Base-by-base conservation (phyloP, 2,888 invertebrate genomes). In the Pristionchus exspectatus region DNA sequence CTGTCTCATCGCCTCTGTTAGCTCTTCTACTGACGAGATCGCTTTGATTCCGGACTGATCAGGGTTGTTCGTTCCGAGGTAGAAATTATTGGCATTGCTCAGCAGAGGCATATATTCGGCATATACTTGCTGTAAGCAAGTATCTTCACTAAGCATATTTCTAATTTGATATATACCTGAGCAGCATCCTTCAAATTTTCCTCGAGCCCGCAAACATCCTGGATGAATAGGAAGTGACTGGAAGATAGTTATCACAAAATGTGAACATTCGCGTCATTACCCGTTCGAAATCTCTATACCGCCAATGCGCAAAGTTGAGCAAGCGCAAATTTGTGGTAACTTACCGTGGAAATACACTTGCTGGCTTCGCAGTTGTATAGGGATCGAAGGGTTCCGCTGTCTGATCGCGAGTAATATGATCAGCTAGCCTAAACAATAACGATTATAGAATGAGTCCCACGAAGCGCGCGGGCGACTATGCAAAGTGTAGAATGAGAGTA, bases 161-260 rank as follows among this genome's bases (percentile, higher is more conserved):
- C 16, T 59, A 59, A 59, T 59, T 5, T 66, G 3, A 4, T n/a
- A 24, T 10, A 7, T 10, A 77, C 74, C 74, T 77, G 74, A 10
- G 74, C 74, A 0, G 0, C 0, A 9, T 44, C 38, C 74, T 12
- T 77, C 7, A 77, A 24, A 24, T 2, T 18, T 12, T 54, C 72
- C 18, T 87, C 30, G 16, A 2, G 24, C 2, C 87, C 87, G 30
- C 87, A 87, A 10, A 87, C 69, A 72, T 87, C 87, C 50, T 87
- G 87, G 9, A 87, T 54, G 54, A 87, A 72, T 3, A 87, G 30
- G 38, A 72, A 50, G 24, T 63, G 63, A 1, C 63, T 63, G 63
- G 0, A 63, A n/a, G n/a, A 10, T 3, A 1, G 9, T 50, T 1
- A 50, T 50, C 44, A 50, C 5, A 7, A 50, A 50, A 50, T n/a